Base-by-base conservation (phyloP, 2,797 vertebrate genomes). In the Thunnus albacares region DNA sequence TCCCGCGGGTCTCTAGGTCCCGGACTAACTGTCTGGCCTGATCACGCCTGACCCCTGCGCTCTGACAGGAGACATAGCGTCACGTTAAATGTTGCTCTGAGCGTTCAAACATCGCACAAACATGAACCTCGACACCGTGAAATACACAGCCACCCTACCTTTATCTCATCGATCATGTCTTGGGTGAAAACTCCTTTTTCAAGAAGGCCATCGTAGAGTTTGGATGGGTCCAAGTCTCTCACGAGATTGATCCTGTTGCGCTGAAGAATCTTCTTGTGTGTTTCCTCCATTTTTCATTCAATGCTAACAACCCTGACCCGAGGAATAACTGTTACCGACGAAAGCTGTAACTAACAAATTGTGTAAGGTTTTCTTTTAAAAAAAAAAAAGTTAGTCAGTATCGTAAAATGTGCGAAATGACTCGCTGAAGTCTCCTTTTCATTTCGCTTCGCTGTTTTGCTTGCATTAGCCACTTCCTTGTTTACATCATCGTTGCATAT, bases 81-180 rank as follows among this genome's bases (percentile, higher is more conserved):
- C 41, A 43, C 13, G 14, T 14, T 43, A 43, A 43, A 13, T 43
- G 41, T 14, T 38, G 17, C 11, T 33, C 43, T 20, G 26, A 13
- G n/a, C 2, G 51, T 33, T 13, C 30, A n/a, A 57, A 24, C 43
- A 10, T 7, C 3, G 7, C 5, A 33, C 33, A 26, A 65, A 38
- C 43, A 5, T 1, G 11, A n/a, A n/a, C n/a, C 17, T 20, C 3
- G 15, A 18, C 3, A 6, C 3, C 0, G 13, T 8, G 22, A 55
- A 43, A 3, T 43, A 38, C 38, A 38, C 17, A 18, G 17, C 15
- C 17, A 18, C 2, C 45, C 33, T 79, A 98, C 98, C 97, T 96
- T 94, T 80, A 99, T 96, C 85, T 97, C 96, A 79, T 99, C 97
- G 52, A 99, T 89, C 97, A 99, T 99, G 86, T 96, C 93, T 0